These are phyloP conservation scores for Apogon talboti DNA, from an alignment of 2,797 vertebrate species.

Conservation along the genomic window DNA sequence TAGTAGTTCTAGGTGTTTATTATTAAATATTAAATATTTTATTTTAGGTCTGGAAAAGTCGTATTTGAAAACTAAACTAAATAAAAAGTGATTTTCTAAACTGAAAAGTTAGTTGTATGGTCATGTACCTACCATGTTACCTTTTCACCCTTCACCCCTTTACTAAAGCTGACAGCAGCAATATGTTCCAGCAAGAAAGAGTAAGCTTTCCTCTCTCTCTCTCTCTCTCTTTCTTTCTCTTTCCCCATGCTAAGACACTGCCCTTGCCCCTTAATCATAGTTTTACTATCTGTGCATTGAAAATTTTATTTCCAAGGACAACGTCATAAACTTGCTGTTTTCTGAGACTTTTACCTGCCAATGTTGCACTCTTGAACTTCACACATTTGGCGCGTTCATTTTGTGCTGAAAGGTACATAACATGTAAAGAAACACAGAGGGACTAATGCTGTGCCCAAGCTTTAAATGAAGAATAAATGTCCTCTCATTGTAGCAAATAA, in stretches of 20 bases:
- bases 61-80: no score
- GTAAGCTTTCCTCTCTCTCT: conserved; percentile 43
- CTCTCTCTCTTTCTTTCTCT: conserved; percentile 60
- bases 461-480: no score
- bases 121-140: conserved; percentile 24
- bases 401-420: conserved; percentile 4
- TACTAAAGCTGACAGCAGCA: conserved; percentile 38
- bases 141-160: conserved; percentile 1
- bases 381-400: conserved; percentile 85
- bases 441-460: no score
- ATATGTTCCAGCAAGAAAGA: conserved; percentile 46
- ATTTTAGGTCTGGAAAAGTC: no score
- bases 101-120: background rate
- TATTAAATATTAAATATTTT: no score
- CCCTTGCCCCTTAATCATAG: conserved; percentile 92
- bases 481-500: no score
- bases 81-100: no score
- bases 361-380: conserved; percentile 86
- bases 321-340: conserved; percentile 95
- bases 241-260: conserved; percentile 85
- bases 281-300: conserved; percentile 98
- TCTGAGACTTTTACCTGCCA: conserved; percentile 91
- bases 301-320: conserved; percentile 96
- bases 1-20: no score
- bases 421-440: no score